These are phyloP conservation scores for Scaptodrosophila lebanonensis DNA, from an alignment of 1,140 invertebrate species.

Conservation along the genomic window DNA sequence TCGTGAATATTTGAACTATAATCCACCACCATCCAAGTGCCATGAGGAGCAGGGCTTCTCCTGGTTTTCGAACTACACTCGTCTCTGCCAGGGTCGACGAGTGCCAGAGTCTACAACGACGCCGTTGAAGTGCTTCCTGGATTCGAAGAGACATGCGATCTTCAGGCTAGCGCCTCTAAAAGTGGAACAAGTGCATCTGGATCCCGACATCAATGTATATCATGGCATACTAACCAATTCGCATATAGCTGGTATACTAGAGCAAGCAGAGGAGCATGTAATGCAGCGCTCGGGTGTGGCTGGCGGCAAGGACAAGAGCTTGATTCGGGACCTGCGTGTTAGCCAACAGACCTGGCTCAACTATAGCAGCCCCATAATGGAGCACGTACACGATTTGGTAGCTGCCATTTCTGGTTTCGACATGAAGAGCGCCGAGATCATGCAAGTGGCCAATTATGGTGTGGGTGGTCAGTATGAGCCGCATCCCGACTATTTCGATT, in stretches of 20 bases:
- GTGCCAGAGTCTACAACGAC: neutral
- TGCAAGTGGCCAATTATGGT: conserved; percentile 84
- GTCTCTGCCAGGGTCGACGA: conserved; percentile 46
- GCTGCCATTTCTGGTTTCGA: conserved; percentile 88
- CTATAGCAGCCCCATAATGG: conserved; percentile 88
- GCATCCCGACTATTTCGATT: conserved; percentile 80
- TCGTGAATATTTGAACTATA: conserved; percentile 25
- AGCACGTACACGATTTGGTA: conserved; percentile 83
- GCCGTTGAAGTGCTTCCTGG: conserved; percentile 86
- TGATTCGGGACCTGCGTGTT: conserved; percentile 88
- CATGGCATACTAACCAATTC: conserved; percentile 90
- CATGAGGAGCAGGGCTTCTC: neutral
- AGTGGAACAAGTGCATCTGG: conserved; percentile 89
- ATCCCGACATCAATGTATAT: conserved; percentile 91
- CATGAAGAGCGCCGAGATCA: conserved; percentile 81
- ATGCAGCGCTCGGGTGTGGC: conserved; percentile 85
- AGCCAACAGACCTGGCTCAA: conserved; percentile 98
- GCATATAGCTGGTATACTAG: conserved; percentile 90
- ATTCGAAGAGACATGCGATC: conserved; percentile 83
- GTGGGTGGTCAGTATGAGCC: conserved; percentile 85
- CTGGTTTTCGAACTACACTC: conserved; percentile 42
- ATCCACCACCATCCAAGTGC: neutral
- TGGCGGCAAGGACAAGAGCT: conserved; percentile 86
- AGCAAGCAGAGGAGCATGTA: conserved; percentile 85
- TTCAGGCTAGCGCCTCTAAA: conserved; percentile 91